Percentiles rank a stretch among this genome's conserved stretches.
phyloP scores from a whole-genome alignment of 2,797 vertebrate species.

The Salarias fasciatus region DNA sequence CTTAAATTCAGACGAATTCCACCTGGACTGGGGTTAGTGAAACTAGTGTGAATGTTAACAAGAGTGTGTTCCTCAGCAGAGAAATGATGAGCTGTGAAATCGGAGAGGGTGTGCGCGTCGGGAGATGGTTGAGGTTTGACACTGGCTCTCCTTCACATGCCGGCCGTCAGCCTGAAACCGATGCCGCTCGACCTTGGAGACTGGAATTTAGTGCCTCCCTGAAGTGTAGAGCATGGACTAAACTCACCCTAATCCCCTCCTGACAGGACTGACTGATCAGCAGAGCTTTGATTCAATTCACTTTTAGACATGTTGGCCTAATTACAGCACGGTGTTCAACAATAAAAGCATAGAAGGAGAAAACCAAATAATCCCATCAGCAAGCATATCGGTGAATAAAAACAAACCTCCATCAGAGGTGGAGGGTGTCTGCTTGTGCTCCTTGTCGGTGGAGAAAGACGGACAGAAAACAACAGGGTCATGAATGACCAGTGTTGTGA shows the following conservation, averaged over 20 bases:
- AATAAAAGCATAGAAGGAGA: too few species aligned
- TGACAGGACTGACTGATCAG: background rate
- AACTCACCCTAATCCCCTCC: slow-evolving; percentile 13
- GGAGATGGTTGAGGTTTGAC: slow-evolving; percentile 64
- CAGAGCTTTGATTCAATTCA: background rate
- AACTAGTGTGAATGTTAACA: slow-evolving; percentile 2
- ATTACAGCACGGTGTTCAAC: too few species aligned
- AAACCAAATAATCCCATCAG: too few species aligned
- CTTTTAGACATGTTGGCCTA: too few species aligned
- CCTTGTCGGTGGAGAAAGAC: too few species aligned
- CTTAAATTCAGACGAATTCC: too few species aligned
- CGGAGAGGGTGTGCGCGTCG: slow-evolving; percentile 44
- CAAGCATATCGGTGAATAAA: too few species aligned
- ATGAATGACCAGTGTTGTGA: too few species aligned
- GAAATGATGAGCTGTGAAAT: slow-evolving; percentile 66
- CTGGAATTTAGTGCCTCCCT: slow-evolving; percentile 41
- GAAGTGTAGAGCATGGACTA: background rate
- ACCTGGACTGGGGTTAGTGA: too few species aligned
- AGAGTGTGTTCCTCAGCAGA: slow-evolving; percentile 18
- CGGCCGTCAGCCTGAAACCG: slow-evolving; percentile 30
- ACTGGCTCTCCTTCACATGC: slow-evolving; percentile 61
- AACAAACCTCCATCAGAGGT: too few species aligned
- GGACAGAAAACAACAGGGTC: too few species aligned
- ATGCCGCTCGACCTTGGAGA: slow-evolving; percentile 59
- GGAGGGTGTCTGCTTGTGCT: too few species aligned